Conservation (phyloP, 1,140 invertebrate genomes). For the Orchestia grillus region DNA sequence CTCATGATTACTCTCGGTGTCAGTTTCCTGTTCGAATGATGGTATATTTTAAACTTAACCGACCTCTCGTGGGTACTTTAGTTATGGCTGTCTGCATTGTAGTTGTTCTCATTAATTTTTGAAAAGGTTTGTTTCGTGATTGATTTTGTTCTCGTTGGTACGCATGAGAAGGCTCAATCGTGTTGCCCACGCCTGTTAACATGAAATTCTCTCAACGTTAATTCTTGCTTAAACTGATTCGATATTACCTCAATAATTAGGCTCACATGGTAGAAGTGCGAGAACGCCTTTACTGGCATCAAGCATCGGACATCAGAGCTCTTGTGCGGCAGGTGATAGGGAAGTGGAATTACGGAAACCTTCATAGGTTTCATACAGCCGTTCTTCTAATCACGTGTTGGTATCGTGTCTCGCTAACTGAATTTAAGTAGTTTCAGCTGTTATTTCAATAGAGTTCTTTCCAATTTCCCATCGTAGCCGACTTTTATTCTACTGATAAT, state of each 20-base stretch:
- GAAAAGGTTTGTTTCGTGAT: not conserved
- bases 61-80: too few relatives aligned
- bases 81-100: not conserved
- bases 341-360: too few relatives aligned
- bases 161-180: not conserved
- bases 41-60: not conserved
- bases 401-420: too few relatives aligned
- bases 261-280: not conserved
- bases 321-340: too few relatives aligned
- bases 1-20: too few relatives aligned
- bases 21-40: too few relatives aligned
- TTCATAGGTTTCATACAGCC: too few relatives aligned
- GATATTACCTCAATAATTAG: not conserved
- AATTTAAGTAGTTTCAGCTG: too few relatives aligned
- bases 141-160: not conserved
- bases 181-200: not conserved
- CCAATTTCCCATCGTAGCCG: too few relatives aligned
- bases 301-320: not conserved
- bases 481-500: too few relatives aligned
- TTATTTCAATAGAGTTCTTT: too few relatives aligned
- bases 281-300: not conserved
- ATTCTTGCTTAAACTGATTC: not conserved
- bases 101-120: not conserved
- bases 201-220: not conserved
- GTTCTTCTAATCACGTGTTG: too few relatives aligned